Conservation (phyloP, 2,888 invertebrate genomes). For the Lagria hirta region DNA sequence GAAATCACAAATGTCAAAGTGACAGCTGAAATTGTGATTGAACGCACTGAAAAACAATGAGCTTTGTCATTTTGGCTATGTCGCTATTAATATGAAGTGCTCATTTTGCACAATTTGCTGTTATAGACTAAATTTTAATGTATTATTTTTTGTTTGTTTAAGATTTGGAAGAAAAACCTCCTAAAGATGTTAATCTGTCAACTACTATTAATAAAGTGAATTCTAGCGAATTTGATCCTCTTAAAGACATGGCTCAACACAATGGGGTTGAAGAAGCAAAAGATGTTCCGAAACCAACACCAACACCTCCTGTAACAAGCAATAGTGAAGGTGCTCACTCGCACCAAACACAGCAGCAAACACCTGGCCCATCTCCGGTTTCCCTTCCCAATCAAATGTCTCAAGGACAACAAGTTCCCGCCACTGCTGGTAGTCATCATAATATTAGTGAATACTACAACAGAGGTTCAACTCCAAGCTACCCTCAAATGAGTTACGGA, state of each 20-base stretch:
- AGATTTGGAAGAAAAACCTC: constrained; percentile 21
- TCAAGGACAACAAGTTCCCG: constrained; percentile 36
- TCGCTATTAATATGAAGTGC: too few species aligned
- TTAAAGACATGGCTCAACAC: constrained; percentile 53
- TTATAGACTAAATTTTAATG: constrained; percentile 4
- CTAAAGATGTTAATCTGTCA: constrained; percentile 29
- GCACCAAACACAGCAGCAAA: constrained; percentile 34
- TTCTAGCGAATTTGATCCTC: constrained; percentile 63
- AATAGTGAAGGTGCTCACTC: constrained; percentile 30
- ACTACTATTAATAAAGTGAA: constrained; percentile 47
- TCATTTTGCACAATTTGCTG: too few species aligned
- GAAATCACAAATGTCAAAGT: too few species aligned
- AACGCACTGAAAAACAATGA: too few species aligned
- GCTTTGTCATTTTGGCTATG: too few species aligned
- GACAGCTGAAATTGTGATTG: too few species aligned
- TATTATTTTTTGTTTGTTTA: constrained; percentile 1
- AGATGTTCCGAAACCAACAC: constrained; percentile 39
- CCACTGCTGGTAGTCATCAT: constrained; percentile 35
- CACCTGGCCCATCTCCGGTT: constrained; percentile 38
- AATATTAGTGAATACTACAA: constrained; percentile 47
- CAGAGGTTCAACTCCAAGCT: constrained; percentile 39
- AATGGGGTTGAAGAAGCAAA: constrained; percentile 45
- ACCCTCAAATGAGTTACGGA: constrained; percentile 44
- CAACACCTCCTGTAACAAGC: constrained; percentile 39
- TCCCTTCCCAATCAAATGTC: constrained; percentile 35